These are phyloP conservation scores for Chloroclystis v-ata DNA, from an alignment of 2,888 invertebrate species.

Conservation along the genomic window DNA sequence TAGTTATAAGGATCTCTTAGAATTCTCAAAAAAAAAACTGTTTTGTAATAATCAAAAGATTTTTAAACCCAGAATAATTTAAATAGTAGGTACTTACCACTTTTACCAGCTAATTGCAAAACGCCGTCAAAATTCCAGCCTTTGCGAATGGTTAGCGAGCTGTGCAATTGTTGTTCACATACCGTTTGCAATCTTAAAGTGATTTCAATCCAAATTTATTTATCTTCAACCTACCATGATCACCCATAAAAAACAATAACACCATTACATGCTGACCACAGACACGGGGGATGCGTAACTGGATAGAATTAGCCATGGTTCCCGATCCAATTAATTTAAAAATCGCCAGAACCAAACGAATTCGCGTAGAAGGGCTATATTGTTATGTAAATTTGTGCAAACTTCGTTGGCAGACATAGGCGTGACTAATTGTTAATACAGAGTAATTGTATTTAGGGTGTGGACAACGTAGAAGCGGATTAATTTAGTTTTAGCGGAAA, in stretches of 20 bases:
- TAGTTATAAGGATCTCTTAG: no score
- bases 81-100: no score
- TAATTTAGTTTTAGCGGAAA: no score
- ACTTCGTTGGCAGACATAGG: constrained; percentile 70
- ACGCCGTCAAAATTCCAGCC: no score
- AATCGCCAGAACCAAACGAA: constrained; percentile 64
- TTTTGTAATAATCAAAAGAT: no score
- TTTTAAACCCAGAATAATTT: no score
- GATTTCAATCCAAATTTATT: no score
- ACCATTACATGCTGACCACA: constrained; percentile 46
- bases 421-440: constrained; percentile 78
- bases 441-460: constrained; percentile 49
- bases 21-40: no score
- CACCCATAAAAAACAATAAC: neutral
- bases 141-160: no score
- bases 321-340: constrained; percentile 75
- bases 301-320: constrained; percentile 64
- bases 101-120: no score
- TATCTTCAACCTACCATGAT: neutral
- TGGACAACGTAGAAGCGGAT: neutral
- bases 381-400: constrained; percentile 77
- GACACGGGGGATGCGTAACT: constrained; percentile 37
- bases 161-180: no score
- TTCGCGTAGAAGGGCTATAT: constrained; percentile 63
- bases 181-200: no score